Percentiles rank a stretch among this genome's conserved stretches.
Conservation (phyloP, 2,888 invertebrate species). For the Mechanitis mazaeus region DNA sequence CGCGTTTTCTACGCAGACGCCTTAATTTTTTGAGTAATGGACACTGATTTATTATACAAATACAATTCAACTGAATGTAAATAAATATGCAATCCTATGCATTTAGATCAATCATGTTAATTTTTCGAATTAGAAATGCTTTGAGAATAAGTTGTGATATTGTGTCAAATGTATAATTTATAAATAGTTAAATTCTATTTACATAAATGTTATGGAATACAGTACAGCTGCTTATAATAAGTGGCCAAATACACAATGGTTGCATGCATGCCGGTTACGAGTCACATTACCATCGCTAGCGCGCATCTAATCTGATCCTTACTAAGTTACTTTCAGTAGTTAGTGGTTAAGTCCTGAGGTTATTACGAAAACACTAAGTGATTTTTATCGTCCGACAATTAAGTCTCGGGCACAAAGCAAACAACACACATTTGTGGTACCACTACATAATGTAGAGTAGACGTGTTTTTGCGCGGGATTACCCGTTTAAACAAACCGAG, state of each 20-base stretch:
- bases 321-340: conserved; percentile 37
- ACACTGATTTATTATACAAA: conserved; percentile 25
- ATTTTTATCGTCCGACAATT: conserved; percentile 68
- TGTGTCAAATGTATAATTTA: no score
- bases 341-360: conserved; percentile 51
- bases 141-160: no score
- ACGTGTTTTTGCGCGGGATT: conserved; percentile 67
- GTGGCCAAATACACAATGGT: conserved; percentile 27
- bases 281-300: conserved; percentile 28
- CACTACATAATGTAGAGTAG: conserved; percentile 54
- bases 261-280: conserved; percentile 24
- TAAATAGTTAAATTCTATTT: no score
- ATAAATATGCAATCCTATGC: no score
- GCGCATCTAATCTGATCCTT: conserved; percentile 26
- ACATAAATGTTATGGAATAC: background rate
- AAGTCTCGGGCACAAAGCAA: conserved; percentile 56
- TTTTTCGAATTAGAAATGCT: no score
- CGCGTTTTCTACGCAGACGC: conserved; percentile 49
- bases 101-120: no score
- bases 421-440: conserved; percentile 57
- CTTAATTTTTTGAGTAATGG: conserved; percentile 50
- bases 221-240: conserved; percentile 2
- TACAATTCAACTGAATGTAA: background rate
- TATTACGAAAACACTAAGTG: conserved; percentile 58
- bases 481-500: conserved; percentile 70